phyloP scores from a whole-genome alignment of 2,797 vertebrate genomes.

The Lerista edwardsae region DNA sequence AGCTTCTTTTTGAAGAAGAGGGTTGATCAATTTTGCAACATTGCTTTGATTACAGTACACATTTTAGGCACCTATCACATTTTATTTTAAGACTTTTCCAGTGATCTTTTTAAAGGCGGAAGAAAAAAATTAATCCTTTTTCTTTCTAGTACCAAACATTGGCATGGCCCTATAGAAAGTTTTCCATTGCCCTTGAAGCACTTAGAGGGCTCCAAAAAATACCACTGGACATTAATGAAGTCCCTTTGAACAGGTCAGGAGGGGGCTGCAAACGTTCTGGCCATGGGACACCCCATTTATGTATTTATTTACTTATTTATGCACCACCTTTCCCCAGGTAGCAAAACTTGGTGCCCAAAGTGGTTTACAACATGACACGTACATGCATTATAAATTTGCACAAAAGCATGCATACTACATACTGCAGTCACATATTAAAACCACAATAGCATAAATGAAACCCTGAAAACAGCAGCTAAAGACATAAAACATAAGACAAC shows the following conservation, averaged over 20 bases:
- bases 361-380: too few relatives aligned
- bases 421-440: too few relatives aligned
- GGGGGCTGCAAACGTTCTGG: not conserved
- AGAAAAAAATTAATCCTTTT: not conserved
- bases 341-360: too few relatives aligned
- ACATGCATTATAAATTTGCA: too few relatives aligned
- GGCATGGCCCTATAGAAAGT: not conserved
- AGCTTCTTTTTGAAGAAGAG: conserved; percentile 61
- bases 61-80: conserved; percentile 27
- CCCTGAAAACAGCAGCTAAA: too few relatives aligned
- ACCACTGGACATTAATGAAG: not conserved
- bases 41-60: conserved; percentile 67
- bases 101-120: conserved; percentile 45
- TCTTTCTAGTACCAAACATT: not conserved
- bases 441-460: too few relatives aligned
- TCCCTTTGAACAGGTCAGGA: not conserved
- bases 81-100: conserved; percentile 42
- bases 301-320: too few relatives aligned
- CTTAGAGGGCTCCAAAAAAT: not conserved
- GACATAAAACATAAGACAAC: too few relatives aligned
- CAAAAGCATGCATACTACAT: too few relatives aligned
- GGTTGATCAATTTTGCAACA: conserved; percentile 66
- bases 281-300: not conserved
- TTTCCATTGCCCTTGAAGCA: conserved; percentile 3
- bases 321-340: too few relatives aligned